These are phyloP conservation scores for Pristionchus exspectatus DNA, from an alignment of 2,888 invertebrate species.

Conservation along the genomic window DNA sequence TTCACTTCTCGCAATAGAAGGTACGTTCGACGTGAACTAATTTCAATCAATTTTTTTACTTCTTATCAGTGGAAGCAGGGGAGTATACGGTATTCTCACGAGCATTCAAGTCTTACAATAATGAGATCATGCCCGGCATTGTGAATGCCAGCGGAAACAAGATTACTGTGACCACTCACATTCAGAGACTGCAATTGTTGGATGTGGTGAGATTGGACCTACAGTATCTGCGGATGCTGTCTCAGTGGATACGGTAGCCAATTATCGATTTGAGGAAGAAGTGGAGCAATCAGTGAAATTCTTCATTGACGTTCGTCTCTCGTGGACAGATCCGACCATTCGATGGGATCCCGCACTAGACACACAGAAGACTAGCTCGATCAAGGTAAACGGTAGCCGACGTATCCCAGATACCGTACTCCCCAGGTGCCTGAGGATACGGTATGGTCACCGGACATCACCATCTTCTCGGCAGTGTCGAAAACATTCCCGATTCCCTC, in stretches of 20 bases:
- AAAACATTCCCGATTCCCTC: slow-evolving; percentile 21
- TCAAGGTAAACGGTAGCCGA: slow-evolving; percentile 4
- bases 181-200: not conserved
- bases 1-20: not conserved
- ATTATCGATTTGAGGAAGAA: slow-evolving; percentile 29
- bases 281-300: slow-evolving; percentile 48
- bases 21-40: not conserved
- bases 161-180: not conserved
- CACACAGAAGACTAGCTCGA: slow-evolving; percentile 15
- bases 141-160: not conserved
- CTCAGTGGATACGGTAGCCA: not conserved
- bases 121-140: not conserved
- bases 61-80: not conserved
- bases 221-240: not conserved
- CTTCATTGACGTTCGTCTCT: slow-evolving; percentile 46
- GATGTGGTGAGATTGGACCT: not conserved
- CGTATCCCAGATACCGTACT: not conserved
- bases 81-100: slow-evolving; percentile 23
- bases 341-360: slow-evolving; percentile 27
- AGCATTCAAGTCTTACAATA: slow-evolving; percentile 8
- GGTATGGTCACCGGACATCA: slow-evolving; percentile 47
- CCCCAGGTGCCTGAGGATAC: slow-evolving; percentile 45
- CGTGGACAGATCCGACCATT: slow-evolving; percentile 31
- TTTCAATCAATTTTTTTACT: not conserved
- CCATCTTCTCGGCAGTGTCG: slow-evolving; percentile 38